Evolutionary conservation across 2,888 invertebrate species (phyloP).

Genomic region (Drosophila neotestacea): DNA sequence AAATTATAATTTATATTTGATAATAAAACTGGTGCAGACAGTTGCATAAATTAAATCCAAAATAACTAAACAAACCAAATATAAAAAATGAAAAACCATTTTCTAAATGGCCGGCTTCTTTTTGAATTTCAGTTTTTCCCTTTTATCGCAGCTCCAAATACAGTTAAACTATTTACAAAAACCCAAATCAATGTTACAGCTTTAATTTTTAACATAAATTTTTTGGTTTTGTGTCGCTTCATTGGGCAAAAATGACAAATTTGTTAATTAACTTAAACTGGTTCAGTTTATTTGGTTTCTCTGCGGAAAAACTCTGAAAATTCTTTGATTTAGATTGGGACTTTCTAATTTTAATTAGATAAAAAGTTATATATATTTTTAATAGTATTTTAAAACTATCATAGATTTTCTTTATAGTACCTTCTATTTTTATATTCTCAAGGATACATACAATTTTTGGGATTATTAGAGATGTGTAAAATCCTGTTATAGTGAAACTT

Average conservation of each 20-base stretch:
- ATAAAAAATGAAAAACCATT: conserved; percentile 20
- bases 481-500: too few relatives aligned
- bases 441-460: too few relatives aligned
- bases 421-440: too few relatives aligned
- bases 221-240: conserved; percentile 9
- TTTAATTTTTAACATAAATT: conserved; percentile 28
- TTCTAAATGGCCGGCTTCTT: conserved; percentile 28
- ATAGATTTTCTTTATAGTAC: too few relatives aligned
- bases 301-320: conserved; percentile 18
- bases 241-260: conserved; percentile 66
- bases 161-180: conserved; percentile 33
- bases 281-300: conserved; percentile 44
- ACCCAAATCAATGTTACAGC: conserved; percentile 21
- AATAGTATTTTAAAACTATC: too few relatives aligned
- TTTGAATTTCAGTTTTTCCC: conserved; percentile 25
- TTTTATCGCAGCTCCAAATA: conserved; percentile 12
- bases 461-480: too few relatives aligned
- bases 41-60: conserved; percentile 22
- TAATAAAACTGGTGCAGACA: conserved; percentile 46
- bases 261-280: conserved; percentile 70
- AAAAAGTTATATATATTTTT: neutral
- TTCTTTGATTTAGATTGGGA: neutral
- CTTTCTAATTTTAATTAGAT: conserved; percentile 11
- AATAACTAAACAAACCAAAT: neutral
- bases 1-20: conserved; percentile 59